phyloP scores from a whole-genome alignment of 23 tunicate species.

The Clavelina lepadiformis region DNA sequence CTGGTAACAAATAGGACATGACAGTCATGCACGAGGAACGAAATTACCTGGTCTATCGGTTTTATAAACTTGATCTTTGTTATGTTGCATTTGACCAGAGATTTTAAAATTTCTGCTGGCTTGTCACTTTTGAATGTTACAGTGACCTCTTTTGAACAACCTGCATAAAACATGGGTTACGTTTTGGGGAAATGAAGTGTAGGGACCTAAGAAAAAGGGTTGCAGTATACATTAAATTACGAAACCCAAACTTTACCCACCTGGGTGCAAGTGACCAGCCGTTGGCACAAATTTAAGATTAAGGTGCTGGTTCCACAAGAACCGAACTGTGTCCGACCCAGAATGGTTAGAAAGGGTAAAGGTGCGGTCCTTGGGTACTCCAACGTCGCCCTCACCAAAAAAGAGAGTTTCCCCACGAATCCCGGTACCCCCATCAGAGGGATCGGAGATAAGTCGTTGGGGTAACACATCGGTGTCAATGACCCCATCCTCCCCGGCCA shows the following conservation, averaged over 20 bases:
- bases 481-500: constrained; percentile 51
- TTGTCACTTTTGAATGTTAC: constrained; percentile 50
- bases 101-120: constrained; percentile 25
- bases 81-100: constrained; percentile 46
- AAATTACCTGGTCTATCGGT: constrained; percentile 54
- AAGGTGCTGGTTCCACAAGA: constrained; percentile 60
- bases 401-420: constrained; percentile 50
- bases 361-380: constrained; percentile 29
- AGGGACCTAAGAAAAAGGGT: too few relatives aligned
- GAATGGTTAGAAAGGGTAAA: constrained; percentile 80
- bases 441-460: constrained; percentile 35
- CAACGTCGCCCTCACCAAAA: constrained; percentile 81
- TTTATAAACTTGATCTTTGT: constrained; percentile 44
- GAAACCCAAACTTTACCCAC: constrained; percentile 7
- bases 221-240: too few relatives aligned
- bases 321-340: constrained; percentile 37
- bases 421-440: constrained; percentile 31
- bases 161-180: constrained; percentile 17
- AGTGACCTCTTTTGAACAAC: constrained; percentile 79
- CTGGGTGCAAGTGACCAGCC: constrained; percentile 89
- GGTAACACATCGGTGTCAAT: constrained; percentile 55
- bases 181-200: neutral
- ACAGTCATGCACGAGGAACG: too few relatives aligned
- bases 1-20: too few relatives aligned
- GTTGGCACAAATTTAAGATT: constrained; percentile 63